These are phyloP conservation scores for Acrocephalus kingi DNA, from an alignment of 2,113 vertebrate genomes.

Conservation along the genomic window DNA sequence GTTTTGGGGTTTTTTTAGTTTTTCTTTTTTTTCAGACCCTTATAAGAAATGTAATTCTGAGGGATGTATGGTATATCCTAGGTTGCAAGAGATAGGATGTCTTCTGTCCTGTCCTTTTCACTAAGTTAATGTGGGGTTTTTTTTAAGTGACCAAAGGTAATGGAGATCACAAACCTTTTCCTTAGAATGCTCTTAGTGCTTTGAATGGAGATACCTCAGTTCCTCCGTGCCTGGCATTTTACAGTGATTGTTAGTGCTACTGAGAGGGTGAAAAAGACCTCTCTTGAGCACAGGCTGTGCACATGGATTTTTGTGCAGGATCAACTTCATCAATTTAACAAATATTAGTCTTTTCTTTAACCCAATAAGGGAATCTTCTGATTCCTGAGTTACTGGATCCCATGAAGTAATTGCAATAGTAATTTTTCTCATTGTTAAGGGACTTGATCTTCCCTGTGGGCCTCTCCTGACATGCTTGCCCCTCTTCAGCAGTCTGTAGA, in stretches of 20 bases:
- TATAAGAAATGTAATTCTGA: neutral
- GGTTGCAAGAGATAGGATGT: neutral
- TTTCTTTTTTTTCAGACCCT: neutral
- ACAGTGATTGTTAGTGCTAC: neutral
- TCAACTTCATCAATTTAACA: neutral
- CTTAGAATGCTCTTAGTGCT: neutral
- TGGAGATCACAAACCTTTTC: neutral
- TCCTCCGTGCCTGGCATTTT: neutral
- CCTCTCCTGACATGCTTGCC: neutral
- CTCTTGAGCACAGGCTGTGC: neutral
- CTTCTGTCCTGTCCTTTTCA: neutral
- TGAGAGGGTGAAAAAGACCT: neutral
- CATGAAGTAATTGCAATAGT: neutral
- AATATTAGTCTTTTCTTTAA: neutral
- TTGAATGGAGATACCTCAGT: neutral
- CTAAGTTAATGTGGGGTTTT: neutral
- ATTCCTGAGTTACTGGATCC: neutral
- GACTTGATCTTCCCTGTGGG: neutral
- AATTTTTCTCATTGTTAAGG: neutral
- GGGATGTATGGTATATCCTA: neutral
- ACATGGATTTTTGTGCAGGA: neutral
- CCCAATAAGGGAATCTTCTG: rapidly evolving
- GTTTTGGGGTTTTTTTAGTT: neutral
- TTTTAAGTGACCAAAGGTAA: neutral
- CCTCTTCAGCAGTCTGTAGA: neutral